A percentile compares a stretch with the other conserved stretches of the same genome.
phyloP scores from a whole-genome alignment of 2,888 invertebrate genomes.

The Oxyteleia sp. region DNA sequence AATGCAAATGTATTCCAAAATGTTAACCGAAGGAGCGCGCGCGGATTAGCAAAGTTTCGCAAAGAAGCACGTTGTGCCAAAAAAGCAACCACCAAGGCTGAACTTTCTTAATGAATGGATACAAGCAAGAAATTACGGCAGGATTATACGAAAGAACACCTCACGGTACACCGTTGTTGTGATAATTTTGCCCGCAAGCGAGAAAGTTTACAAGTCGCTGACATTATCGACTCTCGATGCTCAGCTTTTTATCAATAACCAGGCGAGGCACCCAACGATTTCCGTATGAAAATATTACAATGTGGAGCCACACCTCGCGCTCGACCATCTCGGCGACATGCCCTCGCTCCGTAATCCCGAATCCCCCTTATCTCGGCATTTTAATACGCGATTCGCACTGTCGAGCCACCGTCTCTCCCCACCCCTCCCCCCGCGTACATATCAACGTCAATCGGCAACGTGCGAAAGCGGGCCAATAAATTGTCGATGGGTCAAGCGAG shows the following conservation, averaged over 20 bases:
- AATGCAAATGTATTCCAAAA: slow-evolving; percentile 43
- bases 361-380: too few relatives aligned
- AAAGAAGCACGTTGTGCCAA: slow-evolving; percentile 13
- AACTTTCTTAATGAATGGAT: slow-evolving; percentile 45
- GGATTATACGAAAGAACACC: slow-evolving; percentile 16
- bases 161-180: too few relatives aligned
- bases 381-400: too few relatives aligned
- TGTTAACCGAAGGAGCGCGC: slow-evolving; percentile 21
- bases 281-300: too few relatives aligned
- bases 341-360: too few relatives aligned
- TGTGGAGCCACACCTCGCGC: too few relatives aligned
- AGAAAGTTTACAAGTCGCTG: too few relatives aligned
- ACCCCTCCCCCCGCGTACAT: slow-evolving; percentile 18
- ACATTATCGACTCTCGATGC: too few relatives aligned
- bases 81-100: slow-evolving; percentile 15
- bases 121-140: slow-evolving; percentile 34
- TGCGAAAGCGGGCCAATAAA: slow-evolving; percentile 31
- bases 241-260: too few relatives aligned
- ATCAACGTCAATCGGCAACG: slow-evolving; percentile 3
- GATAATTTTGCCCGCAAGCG: slow-evolving; percentile 10
- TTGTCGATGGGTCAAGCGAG: slow-evolving; percentile 25
- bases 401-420: background rate
- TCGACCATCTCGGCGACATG: too few relatives aligned
- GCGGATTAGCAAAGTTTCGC: slow-evolving; percentile 30
- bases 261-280: too few relatives aligned